Base-by-base conservation (phyloP, 2,113 vertebrate genomes). In the Phoxinus phoxinus region DNA sequence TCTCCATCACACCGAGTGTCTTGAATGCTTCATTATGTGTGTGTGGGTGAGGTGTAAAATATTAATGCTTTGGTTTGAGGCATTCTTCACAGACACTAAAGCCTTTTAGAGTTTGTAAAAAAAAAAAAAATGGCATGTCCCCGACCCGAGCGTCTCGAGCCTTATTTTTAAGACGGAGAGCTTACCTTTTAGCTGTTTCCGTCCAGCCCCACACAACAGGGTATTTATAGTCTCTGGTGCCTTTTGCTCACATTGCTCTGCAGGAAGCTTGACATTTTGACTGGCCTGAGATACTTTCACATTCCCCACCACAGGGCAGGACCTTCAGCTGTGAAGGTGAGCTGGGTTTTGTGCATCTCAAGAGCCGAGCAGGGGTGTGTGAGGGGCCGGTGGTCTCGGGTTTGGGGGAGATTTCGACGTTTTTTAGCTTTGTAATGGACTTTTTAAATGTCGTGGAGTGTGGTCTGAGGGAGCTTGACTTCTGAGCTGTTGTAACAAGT, bases 101-200 rank as follows among this genome's bases (percentile, higher is more conserved):
- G 83, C 27, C 74, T 85, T 85, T 65, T 53, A 41, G 46, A 67
- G 83, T 37, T 25, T 85, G 48, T 78, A 23, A 80, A 80, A 48
- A 48, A 48, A 37, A 1, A 85, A 21, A 69, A 56, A n/a, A n/a
- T n/a, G 74, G 1, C 35, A 23, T 19, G 32, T 48, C 48, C 67
- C 46, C 35, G 19, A 32, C 63, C 63, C 1, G 17, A 3, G 8
- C 19, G 19, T 71, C 67, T 71, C 35, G 0, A 41, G 35, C 35
- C 58, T 75, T 71, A 41, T 69, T 76, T 21, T 51, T 46, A 6
- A 78, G 58, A 63, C 67, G 5, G 69, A 69, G 77, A 81, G 78
- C 84, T 58, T 81, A 83, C 69, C 44, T 67, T 72, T 59, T 21
- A 78, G 74, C 84, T 83, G 61, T 83, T 83, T 83, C 76, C 65